Evolutionary conservation across 2,797 vertebrate genomes (phyloP).

Genomic region (Brotula barbata): DNA sequence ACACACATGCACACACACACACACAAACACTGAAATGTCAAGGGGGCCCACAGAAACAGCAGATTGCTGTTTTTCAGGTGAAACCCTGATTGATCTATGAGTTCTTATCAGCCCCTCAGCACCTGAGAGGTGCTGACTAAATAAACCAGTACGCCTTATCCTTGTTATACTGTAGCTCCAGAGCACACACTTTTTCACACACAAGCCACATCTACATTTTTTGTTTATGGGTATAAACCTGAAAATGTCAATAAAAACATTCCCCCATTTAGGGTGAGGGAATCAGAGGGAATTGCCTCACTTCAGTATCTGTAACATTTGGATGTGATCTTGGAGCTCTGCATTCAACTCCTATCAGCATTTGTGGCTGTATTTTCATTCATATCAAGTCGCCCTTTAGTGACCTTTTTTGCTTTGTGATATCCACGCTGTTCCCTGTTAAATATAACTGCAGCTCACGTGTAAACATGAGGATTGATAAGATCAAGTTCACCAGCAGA

Average conservation of each 20-base stretch:
- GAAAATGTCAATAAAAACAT: no score
- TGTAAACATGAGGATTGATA: slow-evolving; percentile 36
- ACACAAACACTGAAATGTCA: slow-evolving; percentile 19
- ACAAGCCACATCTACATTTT: no score
- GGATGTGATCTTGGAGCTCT: no score
- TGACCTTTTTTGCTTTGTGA: slow-evolving; percentile 21
- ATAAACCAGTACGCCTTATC: slow-evolving; percentile 58
- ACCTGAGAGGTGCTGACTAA: slow-evolving; percentile 46
- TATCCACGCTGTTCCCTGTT: slow-evolving; percentile 18
- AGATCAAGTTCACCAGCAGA: not conserved
- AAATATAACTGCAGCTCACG: slow-evolving; percentile 44
- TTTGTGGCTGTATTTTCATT: not conserved
- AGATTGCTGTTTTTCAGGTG: slow-evolving; percentile 17
- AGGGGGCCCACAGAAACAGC: not conserved
- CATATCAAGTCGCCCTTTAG: slow-evolving; percentile 24
- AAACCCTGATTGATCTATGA: slow-evolving; percentile 34
- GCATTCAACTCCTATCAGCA: not conserved
- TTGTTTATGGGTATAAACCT: no score
- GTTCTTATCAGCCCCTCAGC: slow-evolving; percentile 56
- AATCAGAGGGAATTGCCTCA: no score
- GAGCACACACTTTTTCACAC: no score
- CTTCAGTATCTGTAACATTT: no score
- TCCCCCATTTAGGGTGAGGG: no score
- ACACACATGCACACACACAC: slow-evolving; percentile 3
- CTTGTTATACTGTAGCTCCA: no score